phyloP scores from a whole-genome alignment of 1,140 invertebrate genomes.

The Diabrotica undecimpunctata region DNA sequence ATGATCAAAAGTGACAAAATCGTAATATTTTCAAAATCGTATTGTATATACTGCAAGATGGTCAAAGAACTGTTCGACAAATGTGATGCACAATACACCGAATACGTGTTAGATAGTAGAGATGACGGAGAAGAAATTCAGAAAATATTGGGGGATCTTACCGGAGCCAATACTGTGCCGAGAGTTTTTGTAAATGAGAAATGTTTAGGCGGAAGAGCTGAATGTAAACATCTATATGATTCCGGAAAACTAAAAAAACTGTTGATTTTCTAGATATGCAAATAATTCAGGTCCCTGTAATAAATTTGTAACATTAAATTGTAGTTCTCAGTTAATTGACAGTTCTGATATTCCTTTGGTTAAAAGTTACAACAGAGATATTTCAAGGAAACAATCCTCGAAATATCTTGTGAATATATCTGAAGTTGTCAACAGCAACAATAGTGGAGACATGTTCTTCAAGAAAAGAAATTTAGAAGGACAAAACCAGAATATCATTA shows the following conservation, averaged over 20 bases:
- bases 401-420: too few relatives aligned
- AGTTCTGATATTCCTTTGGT: too few relatives aligned
- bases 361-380: too few relatives aligned
- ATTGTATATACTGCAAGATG: conserved; percentile 85
- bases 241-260: conserved; percentile 56
- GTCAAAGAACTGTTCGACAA: conserved; percentile 72
- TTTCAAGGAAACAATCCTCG: too few relatives aligned
- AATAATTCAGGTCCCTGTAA: too few relatives aligned
- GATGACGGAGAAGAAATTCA: conserved; percentile 77
- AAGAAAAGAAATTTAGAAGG: too few relatives aligned
- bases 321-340: too few relatives aligned
- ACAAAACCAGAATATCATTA: too few relatives aligned
- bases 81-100: conserved; percentile 64
- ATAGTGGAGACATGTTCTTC: too few relatives aligned
- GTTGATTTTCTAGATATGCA: conserved; percentile 4
- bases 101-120: conserved; percentile 77
- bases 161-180: conserved; percentile 83
- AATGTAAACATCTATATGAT: conserved; percentile 71
- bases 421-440: too few relatives aligned
- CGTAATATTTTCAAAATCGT: conserved; percentile 86
- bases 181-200: conserved; percentile 87
- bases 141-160: conserved; percentile 71
- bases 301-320: too few relatives aligned
- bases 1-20: conserved; percentile 68
- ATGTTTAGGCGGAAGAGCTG: conserved; percentile 87